Conservation (phyloP, 2,888 invertebrate species). For the Ophion slaviceki region DNA sequence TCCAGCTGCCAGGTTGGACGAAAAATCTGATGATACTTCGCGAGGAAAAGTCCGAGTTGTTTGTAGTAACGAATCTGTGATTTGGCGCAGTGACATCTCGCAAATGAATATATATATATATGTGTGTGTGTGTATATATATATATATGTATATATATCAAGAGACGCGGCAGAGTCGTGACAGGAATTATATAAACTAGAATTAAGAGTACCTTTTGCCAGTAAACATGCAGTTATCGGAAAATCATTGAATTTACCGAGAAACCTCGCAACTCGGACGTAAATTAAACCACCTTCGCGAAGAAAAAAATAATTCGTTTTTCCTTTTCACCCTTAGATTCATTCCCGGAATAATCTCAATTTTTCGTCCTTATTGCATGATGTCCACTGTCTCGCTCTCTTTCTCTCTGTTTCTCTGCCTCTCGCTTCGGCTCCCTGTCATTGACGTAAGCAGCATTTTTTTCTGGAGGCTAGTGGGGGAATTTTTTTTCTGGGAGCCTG, state of each 20-base stretch:
- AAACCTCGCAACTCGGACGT: too few relatives aligned
- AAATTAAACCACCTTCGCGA: not conserved
- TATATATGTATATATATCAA: too few relatives aligned
- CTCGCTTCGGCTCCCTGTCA: not conserved
- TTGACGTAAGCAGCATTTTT: too few relatives aligned
- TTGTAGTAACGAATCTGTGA: constrained; percentile 18
- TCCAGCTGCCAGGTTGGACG: constrained; percentile 32
- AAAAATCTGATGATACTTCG: constrained; percentile 39
- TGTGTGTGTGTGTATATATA: not conserved
- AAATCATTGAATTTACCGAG: too few relatives aligned
- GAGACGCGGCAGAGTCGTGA: too few relatives aligned
- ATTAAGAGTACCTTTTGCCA: not conserved
- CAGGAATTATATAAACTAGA: not conserved
- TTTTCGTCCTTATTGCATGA: not conserved
- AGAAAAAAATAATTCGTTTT: not conserved
- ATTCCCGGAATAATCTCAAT: not conserved
- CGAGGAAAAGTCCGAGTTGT: constrained; percentile 2
- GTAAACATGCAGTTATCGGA: too few relatives aligned
- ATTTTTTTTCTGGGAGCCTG: too few relatives aligned
- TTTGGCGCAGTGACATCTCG: not conserved
- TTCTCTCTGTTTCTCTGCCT: not conserved
- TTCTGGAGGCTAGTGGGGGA: too few relatives aligned
- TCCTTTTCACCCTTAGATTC: not conserved
- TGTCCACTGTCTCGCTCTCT: not conserved
- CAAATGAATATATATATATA: constrained; percentile 24